Conservation (phyloP, 2,113 vertebrate species). For the Dipodomys ordii region DNA sequence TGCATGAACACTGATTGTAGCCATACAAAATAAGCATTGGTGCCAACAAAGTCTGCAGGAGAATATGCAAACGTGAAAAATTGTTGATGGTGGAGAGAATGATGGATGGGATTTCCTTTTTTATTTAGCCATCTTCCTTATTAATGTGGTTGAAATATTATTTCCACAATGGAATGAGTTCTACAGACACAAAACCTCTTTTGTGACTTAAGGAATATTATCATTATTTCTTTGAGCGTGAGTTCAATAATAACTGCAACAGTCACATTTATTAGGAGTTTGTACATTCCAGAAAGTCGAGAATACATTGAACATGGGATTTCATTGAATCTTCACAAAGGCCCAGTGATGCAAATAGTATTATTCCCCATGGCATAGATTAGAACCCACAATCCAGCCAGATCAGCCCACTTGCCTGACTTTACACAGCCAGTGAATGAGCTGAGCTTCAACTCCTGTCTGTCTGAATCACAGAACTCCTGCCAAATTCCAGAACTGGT, state of each 20-base stretch:
- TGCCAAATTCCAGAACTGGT: background rate
- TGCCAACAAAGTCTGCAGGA: background rate
- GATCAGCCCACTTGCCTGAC: background rate
- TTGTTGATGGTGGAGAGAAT: background rate
- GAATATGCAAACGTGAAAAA: constrained; percentile 1
- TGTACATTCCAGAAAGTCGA: background rate
- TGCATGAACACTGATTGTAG: background rate
- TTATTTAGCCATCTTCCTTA: background rate
- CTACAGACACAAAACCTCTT: background rate
- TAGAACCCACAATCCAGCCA: background rate
- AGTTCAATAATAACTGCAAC: background rate
- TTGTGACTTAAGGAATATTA: background rate
- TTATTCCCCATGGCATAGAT: background rate
- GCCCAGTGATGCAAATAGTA: background rate
- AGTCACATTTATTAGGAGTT: background rate
- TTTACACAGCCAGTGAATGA: background rate
- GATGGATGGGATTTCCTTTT: background rate
- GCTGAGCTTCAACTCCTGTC: background rate
- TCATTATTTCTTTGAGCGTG: background rate
- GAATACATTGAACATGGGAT: background rate
- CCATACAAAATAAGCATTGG: background rate
- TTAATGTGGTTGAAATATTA: background rate
- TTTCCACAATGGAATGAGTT: constrained; percentile 5
- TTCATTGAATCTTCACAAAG: background rate
- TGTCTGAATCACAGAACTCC: background rate